Conservation (phyloP, 2,113 vertebrate genomes). For the Rousettus leschenaultii region DNA sequence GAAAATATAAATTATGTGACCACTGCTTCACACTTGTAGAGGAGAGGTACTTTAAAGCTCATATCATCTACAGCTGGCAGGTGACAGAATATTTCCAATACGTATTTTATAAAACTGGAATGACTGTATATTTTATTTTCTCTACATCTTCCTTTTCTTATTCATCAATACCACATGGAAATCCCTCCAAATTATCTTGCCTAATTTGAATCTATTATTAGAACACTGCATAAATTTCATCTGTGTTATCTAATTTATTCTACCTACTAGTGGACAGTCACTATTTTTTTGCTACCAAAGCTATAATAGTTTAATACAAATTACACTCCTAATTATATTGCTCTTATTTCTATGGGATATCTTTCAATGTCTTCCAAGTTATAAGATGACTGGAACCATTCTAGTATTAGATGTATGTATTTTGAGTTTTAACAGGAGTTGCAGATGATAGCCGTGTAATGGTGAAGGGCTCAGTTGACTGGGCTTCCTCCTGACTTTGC, state of each 20-base stretch:
- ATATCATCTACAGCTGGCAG: too few relatives aligned
- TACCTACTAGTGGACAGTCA: neutral
- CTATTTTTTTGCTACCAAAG: neutral
- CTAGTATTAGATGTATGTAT: too few relatives aligned
- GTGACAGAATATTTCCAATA: neutral
- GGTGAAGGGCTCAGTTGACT: neutral
- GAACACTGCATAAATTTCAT: neutral
- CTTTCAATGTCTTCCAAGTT: neutral
- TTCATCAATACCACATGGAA: neutral
- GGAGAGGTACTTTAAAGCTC: neutral
- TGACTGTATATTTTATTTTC: neutral
- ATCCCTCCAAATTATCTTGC: neutral
- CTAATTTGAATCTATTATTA: neutral
- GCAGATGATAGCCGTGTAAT: fast-evolving
- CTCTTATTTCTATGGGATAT: neutral
- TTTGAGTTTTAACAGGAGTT: neutral
- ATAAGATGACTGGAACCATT: neutral
- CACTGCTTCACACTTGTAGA: fast-evolving
- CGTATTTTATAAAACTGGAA: neutral
- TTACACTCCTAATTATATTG: neutral
- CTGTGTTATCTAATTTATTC: neutral
- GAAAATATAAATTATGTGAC: neutral
- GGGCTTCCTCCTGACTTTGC: neutral
- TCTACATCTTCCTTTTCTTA: neutral
- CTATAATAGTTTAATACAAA: neutral